phyloP scores from a whole-genome alignment of 2,113 vertebrate genomes.

The Typhlomys cinereus region DNA sequence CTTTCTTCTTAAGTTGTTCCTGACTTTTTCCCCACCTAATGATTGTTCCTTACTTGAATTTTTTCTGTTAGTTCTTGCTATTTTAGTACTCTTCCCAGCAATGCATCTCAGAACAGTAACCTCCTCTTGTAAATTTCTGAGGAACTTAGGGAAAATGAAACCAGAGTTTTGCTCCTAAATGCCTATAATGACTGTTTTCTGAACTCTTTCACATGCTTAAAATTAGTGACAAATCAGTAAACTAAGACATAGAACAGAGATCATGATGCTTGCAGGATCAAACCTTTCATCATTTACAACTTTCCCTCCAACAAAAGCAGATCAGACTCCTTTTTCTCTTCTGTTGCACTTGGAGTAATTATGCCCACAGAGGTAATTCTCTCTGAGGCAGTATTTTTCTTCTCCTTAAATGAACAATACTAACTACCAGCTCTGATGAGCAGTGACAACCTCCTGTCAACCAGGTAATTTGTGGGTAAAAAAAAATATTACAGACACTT shows the following conservation, averaged over 20 bases:
- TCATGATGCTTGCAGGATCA: slow-evolving; percentile 55
- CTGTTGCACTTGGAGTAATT: slow-evolving; percentile 70
- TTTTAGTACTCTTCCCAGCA: neutral
- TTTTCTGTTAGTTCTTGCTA: neutral
- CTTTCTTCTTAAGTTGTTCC: neutral
- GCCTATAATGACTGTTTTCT: slow-evolving; percentile 7
- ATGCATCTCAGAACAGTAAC: neutral
- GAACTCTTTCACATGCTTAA: neutral
- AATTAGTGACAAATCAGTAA: slow-evolving; percentile 46
- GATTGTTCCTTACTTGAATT: neutral
- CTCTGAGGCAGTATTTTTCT: slow-evolving; percentile 70
- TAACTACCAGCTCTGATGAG: slow-evolving; percentile 70
- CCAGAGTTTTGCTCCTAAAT: slow-evolving; percentile 27
- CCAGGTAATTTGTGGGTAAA: slow-evolving; percentile 78
- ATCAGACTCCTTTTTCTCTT: slow-evolving; percentile 44
- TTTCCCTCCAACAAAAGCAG: slow-evolving; percentile 54
- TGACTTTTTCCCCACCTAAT: neutral
- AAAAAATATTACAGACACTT: slow-evolving; percentile 81
- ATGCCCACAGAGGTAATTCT: slow-evolving; percentile 76
- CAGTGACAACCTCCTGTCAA: slow-evolving; percentile 76
- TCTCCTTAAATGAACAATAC: slow-evolving; percentile 75
- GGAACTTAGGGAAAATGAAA: slow-evolving; percentile 41
- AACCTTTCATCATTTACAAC: slow-evolving; percentile 61
- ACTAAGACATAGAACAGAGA: slow-evolving; percentile 24
- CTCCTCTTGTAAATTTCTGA: neutral